These are phyloP conservation scores for Anniella stebbinsi DNA, from an alignment of 2,797 vertebrate genomes.

Conservation along the genomic window DNA sequence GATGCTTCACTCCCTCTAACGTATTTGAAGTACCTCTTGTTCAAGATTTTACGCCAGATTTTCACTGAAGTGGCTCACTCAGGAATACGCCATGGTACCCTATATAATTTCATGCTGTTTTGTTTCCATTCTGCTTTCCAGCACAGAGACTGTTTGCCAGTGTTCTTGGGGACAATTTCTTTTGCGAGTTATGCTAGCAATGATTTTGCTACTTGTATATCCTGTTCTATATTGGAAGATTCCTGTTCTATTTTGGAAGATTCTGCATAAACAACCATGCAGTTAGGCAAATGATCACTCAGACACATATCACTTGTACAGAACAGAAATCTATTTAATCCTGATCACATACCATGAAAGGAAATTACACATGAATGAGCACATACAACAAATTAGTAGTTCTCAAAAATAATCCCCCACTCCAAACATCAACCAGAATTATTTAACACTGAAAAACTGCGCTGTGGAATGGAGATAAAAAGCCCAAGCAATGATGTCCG, in stretches of 20 bases:
- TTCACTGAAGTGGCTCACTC: background rate
- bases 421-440: slow-evolving; percentile 36
- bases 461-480: slow-evolving; percentile 37
- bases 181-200: background rate
- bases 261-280: background rate
- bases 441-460: slow-evolving; percentile 59
- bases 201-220: background rate
- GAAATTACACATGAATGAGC: slow-evolving; percentile 64
- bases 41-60: background rate
- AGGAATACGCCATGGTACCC: background rate
- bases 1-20: background rate
- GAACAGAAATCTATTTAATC: slow-evolving; percentile 70
- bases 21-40: background rate
- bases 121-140: background rate
- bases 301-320: slow-evolving; percentile 55
- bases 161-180: background rate
- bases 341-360: slow-evolving; percentile 59
- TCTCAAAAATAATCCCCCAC: background rate
- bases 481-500: background rate
- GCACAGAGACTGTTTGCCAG: background rate
- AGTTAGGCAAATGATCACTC: background rate
- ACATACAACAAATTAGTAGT: slow-evolving; percentile 44
- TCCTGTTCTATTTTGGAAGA: background rate
- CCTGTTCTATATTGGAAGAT: no score
- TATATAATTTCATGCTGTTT: background rate